Conservation (phyloP, 2,888 invertebrate species). For the Augiades crinisus region DNA sequence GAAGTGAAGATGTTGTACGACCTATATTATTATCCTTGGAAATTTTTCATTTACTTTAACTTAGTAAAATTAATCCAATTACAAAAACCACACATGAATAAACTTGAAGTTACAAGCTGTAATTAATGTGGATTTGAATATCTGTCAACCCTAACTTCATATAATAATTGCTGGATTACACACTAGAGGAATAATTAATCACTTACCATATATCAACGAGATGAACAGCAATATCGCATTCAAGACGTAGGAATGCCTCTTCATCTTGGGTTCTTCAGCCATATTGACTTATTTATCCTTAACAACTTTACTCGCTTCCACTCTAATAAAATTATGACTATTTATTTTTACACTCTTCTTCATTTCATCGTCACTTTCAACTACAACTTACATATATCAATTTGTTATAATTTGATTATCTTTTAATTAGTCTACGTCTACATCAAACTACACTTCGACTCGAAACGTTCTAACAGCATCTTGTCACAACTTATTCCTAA, state of each 20-base stretch:
- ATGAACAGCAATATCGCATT: constrained; percentile 67
- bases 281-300: constrained; percentile 47
- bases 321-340: constrained; percentile 38
- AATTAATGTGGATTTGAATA: too few relatives aligned
- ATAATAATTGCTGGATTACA: neutral
- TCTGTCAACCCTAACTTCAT: neutral
- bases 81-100: too few relatives aligned
- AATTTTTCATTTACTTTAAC: too few relatives aligned
- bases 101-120: too few relatives aligned
- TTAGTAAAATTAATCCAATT: too few relatives aligned
- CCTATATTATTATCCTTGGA: too few relatives aligned
- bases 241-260: constrained; percentile 64
- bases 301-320: constrained; percentile 36
- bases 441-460: constrained; percentile 40
- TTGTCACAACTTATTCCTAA: constrained; percentile 56
- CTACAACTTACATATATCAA: constrained; percentile 10
- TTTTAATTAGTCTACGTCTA: constrained; percentile 40
- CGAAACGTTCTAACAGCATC: constrained; percentile 47
- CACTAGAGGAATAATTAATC: neutral
- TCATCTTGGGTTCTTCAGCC: constrained; percentile 61
- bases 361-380: constrained; percentile 61
- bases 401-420: constrained; percentile 30
- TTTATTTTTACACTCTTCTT: constrained; percentile 63
- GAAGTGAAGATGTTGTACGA: too few relatives aligned
- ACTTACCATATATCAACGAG: constrained; percentile 75